A percentile compares a stretch with the other conserved stretches of the same genome.
phyloP scores from a whole-genome alignment of 1,140 invertebrate genomes.

The Anadara kagoshimensis region DNA sequence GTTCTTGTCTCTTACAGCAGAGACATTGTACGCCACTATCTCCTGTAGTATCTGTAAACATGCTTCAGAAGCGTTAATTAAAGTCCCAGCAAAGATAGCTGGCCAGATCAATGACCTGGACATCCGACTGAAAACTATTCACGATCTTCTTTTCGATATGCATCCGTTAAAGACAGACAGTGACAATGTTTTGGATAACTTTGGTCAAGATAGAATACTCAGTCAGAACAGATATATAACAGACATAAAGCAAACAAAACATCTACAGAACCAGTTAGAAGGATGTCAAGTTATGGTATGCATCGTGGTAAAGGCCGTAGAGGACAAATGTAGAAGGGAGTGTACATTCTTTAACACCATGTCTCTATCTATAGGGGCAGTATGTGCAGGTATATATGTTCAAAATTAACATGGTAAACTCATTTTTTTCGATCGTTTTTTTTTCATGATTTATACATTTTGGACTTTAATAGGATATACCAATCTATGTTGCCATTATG shows the following conservation, averaged over 20 bases:
- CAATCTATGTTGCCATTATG: not conserved
- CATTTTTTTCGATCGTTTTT: not conserved
- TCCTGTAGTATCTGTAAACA: slow-evolving; percentile 20
- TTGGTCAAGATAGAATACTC: not conserved
- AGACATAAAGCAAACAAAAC: slow-evolving; percentile 16
- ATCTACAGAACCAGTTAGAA: slow-evolving; percentile 35
- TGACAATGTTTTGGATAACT: slow-evolving; percentile 1
- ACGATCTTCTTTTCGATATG: slow-evolving; percentile 12
- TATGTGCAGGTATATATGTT: slow-evolving; percentile 29
- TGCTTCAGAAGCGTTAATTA: slow-evolving; percentile 23
- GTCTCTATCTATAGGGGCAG: slow-evolving; percentile 33
- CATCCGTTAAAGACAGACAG: slow-evolving; percentile 14
- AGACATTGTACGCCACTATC: slow-evolving; percentile 26
- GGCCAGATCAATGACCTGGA: slow-evolving; percentile 12
- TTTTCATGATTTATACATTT: not conserved
- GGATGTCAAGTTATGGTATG: slow-evolving; percentile 35
- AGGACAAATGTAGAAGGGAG: slow-evolving; percentile 21
- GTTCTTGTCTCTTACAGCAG: slow-evolving; percentile 23
- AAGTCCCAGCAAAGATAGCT: slow-evolving; percentile 17
- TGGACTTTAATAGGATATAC: not conserved
- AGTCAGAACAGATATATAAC: slow-evolving; percentile 18
- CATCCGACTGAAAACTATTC: not conserved
- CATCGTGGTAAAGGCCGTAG: slow-evolving; percentile 22
- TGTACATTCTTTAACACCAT: slow-evolving; percentile 34
- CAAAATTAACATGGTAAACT: not conserved